Conservation (phyloP, 2,888 invertebrate genomes). For the Cataglyphis rosenhaueri region DNA sequence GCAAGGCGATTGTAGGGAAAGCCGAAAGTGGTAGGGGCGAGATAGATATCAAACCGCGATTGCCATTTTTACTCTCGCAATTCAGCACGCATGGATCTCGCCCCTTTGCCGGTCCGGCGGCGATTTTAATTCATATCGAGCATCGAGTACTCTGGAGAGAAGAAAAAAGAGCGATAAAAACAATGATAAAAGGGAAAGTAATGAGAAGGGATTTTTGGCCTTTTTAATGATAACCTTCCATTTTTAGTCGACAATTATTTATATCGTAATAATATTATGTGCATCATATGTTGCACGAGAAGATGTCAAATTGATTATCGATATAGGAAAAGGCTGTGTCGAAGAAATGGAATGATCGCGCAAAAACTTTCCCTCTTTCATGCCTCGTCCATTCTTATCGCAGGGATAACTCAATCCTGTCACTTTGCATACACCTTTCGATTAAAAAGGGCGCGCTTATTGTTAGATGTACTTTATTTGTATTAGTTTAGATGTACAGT, state of each 20-base stretch:
- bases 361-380: conserved; percentile 63
- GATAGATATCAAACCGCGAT: conserved; percentile 82
- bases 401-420: conserved; percentile 44
- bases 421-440: not conserved
- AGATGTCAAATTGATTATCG: conserved; percentile 4
- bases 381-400: conserved; percentile 54
- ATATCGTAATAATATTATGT: conserved; percentile 18
- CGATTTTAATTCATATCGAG: conserved; percentile 65
- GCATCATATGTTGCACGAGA: conserved; percentile 27
- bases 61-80: conserved; percentile 82
- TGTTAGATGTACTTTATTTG: not conserved
- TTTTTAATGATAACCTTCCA: not conserved
- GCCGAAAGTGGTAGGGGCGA: conserved; percentile 60
- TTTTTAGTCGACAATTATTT: conserved; percentile 33
- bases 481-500: too few relatives aligned
- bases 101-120: conserved; percentile 47
- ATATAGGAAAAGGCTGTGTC: not conserved
- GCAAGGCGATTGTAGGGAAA: conserved; percentile 53
- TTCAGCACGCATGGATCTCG: conserved; percentile 59
- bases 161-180: conserved; percentile 20
- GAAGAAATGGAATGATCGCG: not conserved
- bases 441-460: not conserved
- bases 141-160: not conserved
- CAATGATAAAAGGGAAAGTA: conserved; percentile 43
- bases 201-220: not conserved